Conservation (phyloP, 2,113 vertebrate genomes). For the Eptatretus burgeri region DNA sequence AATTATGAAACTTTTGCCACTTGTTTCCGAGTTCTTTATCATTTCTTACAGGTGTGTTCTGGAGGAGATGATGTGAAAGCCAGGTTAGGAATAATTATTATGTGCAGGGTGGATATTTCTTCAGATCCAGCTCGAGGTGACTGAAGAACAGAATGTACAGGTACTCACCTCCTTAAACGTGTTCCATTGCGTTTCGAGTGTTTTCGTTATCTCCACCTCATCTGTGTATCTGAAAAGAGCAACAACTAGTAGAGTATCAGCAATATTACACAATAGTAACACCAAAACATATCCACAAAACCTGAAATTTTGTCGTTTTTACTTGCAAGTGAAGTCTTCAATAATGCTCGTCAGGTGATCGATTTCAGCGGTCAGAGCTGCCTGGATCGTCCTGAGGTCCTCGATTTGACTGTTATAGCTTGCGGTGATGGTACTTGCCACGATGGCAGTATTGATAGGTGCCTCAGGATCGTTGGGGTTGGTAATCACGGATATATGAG, state of each 20-base stretch:
- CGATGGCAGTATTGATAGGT: constrained; percentile 14
- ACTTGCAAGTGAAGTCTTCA: constrained; percentile 16
- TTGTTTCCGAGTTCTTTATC: no score
- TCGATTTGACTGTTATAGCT: constrained; percentile 17
- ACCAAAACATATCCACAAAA: no score
- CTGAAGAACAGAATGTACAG: background rate
- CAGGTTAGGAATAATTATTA: no score
- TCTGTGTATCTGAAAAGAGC: constrained; percentile 14
- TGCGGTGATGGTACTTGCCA: constrained; percentile 17
- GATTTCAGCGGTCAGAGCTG: constrained; percentile 17
- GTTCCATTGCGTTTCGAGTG: constrained; percentile 16
- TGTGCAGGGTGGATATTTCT: no score
- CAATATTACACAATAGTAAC: no score
- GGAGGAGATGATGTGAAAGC: no score
- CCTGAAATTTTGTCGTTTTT: background rate
- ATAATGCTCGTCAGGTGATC: constrained; percentile 17
- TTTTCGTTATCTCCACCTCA: constrained; percentile 14
- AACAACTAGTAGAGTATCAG: no score
- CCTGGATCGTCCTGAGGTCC: constrained; percentile 14
- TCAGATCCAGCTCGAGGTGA: no score
- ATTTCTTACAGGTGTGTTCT: no score
- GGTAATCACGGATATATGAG: constrained; percentile 20
- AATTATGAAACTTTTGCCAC: no score
- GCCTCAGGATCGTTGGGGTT: constrained; percentile 14
- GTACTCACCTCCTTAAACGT: constrained; percentile 16